Base-by-base conservation (phyloP, 2,888 invertebrate species). In the Creontiades dilutus region DNA sequence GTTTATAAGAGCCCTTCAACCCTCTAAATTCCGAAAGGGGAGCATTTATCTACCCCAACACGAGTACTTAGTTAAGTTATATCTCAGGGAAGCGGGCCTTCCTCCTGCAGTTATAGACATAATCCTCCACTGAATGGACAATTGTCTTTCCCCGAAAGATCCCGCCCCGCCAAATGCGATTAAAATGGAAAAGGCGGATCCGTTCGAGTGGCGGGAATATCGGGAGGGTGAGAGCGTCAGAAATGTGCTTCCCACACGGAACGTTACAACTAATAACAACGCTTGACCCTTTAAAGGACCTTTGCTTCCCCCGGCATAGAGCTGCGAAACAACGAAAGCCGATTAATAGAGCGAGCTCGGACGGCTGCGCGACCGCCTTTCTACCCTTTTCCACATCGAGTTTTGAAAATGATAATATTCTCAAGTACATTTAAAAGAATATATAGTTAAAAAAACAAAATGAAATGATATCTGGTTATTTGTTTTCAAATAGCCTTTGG, bases 31-130 rank as follows among this genome's bases (percentile, higher is more conserved):
- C 23, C 47, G 46, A 37, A 86, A 46, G 86, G 46, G 75, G 76
- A 86, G 86, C 86, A 86, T 86, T 86, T 86, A 86, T 86, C 86
- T 86, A 46, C 86, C 86, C 85, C 86, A 61, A 75, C 86, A 86
- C 75, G 75, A 68, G 46, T 76, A 86, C 86, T 86, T 86, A 86
- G 86, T 75, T 68, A 86, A 86, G 86, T 86, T 86, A 86, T 86
- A 86, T 86, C 86, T 86, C 82, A 52, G 48, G 48, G 48, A 82
- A 82, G n/a, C 82, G 82, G 47, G 82, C 52, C 52, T 82, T 82
- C 82, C 28, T 57, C 14, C 37, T 27, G 76, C 86, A 86, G 86
- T 86, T 86, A 86, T 86, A 19, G 68, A 48, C 86, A 75, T 86
- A 86, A 86, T 86, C 86, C 86, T 86, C 86, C 48, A 19, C 68